phyloP scores from a whole-genome alignment of 2,797 vertebrate genomes.

The Anguilla pacifica region DNA sequence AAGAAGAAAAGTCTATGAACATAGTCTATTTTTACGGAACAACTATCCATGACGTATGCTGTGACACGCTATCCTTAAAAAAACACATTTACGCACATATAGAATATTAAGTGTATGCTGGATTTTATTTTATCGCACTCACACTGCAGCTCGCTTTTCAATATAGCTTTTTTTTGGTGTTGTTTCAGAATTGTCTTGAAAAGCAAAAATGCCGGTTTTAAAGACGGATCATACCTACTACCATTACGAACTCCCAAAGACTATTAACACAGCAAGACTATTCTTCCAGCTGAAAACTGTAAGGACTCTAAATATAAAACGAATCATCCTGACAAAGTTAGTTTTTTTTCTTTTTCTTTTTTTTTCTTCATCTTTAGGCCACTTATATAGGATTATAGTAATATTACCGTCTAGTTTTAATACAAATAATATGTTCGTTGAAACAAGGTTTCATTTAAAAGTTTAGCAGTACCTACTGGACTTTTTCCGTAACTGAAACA shows the following conservation, averaged over 20 bases:
- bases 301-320: neutral
- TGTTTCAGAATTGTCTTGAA: constrained; percentile 6
- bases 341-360: neutral
- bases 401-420: neutral
- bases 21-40: neutral
- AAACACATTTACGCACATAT: too few relatives aligned
- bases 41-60: too few relatives aligned
- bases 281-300: neutral
- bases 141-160: too few relatives aligned
- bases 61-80: too few relatives aligned
- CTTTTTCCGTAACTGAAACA: neutral
- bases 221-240: neutral
- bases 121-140: too few relatives aligned
- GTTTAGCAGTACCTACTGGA: neutral
- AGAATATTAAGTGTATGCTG: too few relatives aligned
- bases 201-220: neutral
- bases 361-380: neutral
- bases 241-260: too few relatives aligned
- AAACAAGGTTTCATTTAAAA: neutral
- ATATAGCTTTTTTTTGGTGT: neutral
- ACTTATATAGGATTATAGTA: neutral
- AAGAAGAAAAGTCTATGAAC: neutral
- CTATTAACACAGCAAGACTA: neutral
- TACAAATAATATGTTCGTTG: neutral
- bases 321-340: neutral